phyloP scores from a whole-genome alignment of 2,113 vertebrate genomes.

The Paramormyrops kingsleyae region DNA sequence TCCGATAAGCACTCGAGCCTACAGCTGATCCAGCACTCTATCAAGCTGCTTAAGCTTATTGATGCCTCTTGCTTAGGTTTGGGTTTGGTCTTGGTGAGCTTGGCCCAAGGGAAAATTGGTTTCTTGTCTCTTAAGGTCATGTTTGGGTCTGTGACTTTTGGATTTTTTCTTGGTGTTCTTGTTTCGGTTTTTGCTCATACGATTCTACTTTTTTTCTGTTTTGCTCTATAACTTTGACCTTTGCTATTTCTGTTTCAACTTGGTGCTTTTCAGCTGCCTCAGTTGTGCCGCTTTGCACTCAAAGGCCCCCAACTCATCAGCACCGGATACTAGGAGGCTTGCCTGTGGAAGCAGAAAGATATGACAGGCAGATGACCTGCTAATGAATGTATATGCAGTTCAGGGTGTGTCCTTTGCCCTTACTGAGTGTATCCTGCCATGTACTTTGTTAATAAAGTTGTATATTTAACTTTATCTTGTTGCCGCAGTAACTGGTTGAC shows the following conservation, averaged over 20 bases:
- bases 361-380: neutral
- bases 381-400: neutral
- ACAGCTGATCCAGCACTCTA: neutral
- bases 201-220: neutral
- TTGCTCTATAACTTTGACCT: neutral
- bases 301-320: neutral
- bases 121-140: neutral
- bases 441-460: neutral
- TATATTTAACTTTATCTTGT: neutral
- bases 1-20: neutral
- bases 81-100: neutral
- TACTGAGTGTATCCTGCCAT: neutral
- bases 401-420: neutral
- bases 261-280: neutral
- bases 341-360: neutral
- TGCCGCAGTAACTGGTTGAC: neutral
- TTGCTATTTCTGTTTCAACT: neutral
- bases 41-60: neutral
- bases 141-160: neutral
- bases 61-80: neutral
- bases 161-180: neutral
- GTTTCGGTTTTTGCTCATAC: neutral
- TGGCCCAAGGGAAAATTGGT: neutral
- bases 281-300: neutral
- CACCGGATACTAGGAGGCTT: neutral